phyloP scores from a whole-genome alignment of 1,140 invertebrate species.

The Pristionchus pacificus region DNA sequence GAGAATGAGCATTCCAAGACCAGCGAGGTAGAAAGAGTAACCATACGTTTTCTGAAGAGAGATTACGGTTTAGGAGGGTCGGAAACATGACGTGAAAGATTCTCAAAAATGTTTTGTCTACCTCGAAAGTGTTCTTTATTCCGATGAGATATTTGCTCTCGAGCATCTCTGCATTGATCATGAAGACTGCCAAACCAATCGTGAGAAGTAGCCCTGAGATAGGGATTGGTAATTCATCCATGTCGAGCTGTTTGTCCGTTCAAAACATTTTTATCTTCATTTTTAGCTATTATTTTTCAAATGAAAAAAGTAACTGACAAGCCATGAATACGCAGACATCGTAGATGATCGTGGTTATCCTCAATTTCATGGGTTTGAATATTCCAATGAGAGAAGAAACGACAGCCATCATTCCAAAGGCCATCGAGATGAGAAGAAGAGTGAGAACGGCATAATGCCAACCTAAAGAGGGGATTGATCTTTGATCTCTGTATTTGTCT shows the following conservation, averaged over 20 bases:
- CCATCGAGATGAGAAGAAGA: constrained; percentile 42
- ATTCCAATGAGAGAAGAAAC: constrained; percentile 38
- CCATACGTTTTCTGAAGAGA: constrained; percentile 49
- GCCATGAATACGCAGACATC: constrained; percentile 42
- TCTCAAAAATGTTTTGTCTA: too few relatives aligned
- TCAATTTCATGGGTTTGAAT: constrained; percentile 30
- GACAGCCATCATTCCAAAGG: constrained; percentile 26
- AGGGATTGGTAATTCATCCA: constrained; percentile 1
- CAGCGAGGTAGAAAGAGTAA: constrained; percentile 54
- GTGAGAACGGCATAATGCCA: constrained; percentile 58
- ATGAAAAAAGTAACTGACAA: constrained; percentile 8
- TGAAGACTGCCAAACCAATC: constrained; percentile 49
- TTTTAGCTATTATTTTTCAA: constrained; percentile 3
- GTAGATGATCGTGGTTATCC: constrained; percentile 42
- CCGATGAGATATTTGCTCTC: constrained; percentile 55
- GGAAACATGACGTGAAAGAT: neutral
- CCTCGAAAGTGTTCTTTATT: constrained; percentile 48
- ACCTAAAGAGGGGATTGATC: constrained; percentile 35
- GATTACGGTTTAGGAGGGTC: constrained; percentile 7
- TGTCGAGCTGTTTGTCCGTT: too few relatives aligned
- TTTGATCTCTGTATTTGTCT: too few relatives aligned
- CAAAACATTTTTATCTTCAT: constrained; percentile 5
- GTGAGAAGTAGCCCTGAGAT: constrained; percentile 45
- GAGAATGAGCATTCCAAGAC: constrained; percentile 40
- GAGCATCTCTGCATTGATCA: constrained; percentile 56